Conservation (phyloP, 2,113 vertebrate species). For the Tenebrosternarchus preto region DNA sequence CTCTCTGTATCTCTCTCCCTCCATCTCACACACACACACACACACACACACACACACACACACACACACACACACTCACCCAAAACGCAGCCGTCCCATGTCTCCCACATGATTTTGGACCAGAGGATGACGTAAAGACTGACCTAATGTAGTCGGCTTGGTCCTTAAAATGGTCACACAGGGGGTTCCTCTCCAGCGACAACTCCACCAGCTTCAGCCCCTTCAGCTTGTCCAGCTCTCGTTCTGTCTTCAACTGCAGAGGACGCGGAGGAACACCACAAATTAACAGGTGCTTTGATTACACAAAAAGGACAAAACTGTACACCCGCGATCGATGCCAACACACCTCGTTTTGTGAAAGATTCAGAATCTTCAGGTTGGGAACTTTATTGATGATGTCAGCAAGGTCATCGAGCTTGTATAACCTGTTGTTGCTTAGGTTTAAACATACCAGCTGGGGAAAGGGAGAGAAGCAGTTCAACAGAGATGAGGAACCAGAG, state of each 20-base stretch:
- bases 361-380: constrained; percentile 75
- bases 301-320: background rate
- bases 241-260: constrained; percentile 72
- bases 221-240: constrained; percentile 78
- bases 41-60: background rate
- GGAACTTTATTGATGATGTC: constrained; percentile 71
- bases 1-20: no score
- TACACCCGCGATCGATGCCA: background rate
- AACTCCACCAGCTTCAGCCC: constrained; percentile 77
- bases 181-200: constrained; percentile 71
- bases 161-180: constrained; percentile 73
- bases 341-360: constrained; percentile 75
- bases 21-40: background rate
- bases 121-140: constrained; percentile 52
- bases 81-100: background rate
- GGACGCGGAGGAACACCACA: background rate
- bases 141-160: constrained; percentile 79
- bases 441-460: constrained; percentile 75
- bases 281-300: no score
- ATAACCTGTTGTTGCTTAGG: constrained; percentile 74
- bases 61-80: background rate
- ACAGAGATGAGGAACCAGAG: background rate
- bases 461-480: background rate
- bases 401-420: constrained; percentile 69
- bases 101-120: background rate